Conservation (phyloP, 2,888 invertebrate species). For the Vannuccia rotundouncinata region DNA sequence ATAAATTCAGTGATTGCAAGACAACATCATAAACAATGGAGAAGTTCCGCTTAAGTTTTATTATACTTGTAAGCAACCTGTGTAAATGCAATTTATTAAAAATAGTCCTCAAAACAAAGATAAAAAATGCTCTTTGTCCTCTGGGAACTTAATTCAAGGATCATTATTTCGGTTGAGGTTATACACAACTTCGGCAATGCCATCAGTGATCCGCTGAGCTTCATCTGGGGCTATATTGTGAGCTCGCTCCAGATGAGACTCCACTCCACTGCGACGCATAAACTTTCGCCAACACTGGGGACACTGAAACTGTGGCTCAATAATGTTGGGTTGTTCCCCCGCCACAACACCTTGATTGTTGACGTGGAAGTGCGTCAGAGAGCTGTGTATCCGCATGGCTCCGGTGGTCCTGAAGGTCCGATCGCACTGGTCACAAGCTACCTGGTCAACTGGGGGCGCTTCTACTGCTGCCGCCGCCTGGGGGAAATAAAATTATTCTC, state of each 20-base stretch:
- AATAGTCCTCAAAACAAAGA: no score
- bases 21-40: no score
- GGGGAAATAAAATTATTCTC: no score
- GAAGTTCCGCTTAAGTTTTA: no score
- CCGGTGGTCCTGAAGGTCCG: background rate
- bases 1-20: no score
- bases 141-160: no score
- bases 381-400: background rate
- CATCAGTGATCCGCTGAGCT: background rate
- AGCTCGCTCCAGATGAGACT: background rate
- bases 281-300: background rate
- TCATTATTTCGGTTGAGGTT: no score
- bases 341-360: background rate
- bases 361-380: background rate
- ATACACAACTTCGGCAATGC: background rate
- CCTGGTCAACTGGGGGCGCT: background rate
- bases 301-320: background rate
- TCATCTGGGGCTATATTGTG: background rate
- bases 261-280: background rate
- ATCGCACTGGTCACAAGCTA: background rate
- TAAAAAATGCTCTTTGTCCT: no score
- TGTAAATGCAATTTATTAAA: no score
- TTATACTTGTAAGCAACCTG: no score
- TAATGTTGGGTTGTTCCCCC: background rate
- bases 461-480: background rate